phyloP scores from a whole-genome alignment of 2,113 vertebrate species.

The Oncorhynchus mykiss region DNA sequence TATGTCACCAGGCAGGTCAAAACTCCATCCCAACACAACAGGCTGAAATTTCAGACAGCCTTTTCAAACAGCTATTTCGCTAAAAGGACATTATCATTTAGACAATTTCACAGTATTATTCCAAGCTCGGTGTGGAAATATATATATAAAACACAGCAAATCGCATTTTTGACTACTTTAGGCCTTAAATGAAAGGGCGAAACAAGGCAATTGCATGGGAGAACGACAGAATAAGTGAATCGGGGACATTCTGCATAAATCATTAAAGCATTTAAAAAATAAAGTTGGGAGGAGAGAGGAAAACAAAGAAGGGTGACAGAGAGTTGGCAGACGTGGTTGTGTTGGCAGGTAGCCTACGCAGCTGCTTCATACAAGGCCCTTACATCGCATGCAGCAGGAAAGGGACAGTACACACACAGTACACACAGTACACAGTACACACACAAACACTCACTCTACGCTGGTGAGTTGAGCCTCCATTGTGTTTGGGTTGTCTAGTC shows the following conservation, averaged over 20 bases:
- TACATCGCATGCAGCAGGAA: conserved; percentile 31
- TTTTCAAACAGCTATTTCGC: no score
- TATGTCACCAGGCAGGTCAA: no score
- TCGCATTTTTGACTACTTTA: no score
- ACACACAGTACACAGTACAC: background rate
- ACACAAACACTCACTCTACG: conserved; percentile 1
- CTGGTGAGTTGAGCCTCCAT: no score
- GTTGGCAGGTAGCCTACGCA: conserved; percentile 58
- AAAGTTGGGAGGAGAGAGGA: background rate
- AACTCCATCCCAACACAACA: no score
- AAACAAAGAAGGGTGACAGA: background rate
- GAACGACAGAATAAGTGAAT: conserved; percentile 4
- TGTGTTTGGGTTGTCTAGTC: no score
- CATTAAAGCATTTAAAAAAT: background rate
- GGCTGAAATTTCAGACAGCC: no score
- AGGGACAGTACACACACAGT: conserved; percentile 37
- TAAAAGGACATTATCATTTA: no score
- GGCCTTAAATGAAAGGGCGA: no score
- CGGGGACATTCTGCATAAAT: background rate
- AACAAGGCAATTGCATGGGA: background rate
- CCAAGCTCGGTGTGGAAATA: no score
- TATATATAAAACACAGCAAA: no score
- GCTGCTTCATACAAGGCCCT: conserved; percentile 51
- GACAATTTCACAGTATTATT: no score
- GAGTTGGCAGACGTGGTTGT: conserved; percentile 46